A percentile compares a stretch with the other conserved stretches of the same genome.
Evolutionary conservation across 2,888 invertebrate species (phyloP).

Genomic region (Halictus ligatus): DNA sequence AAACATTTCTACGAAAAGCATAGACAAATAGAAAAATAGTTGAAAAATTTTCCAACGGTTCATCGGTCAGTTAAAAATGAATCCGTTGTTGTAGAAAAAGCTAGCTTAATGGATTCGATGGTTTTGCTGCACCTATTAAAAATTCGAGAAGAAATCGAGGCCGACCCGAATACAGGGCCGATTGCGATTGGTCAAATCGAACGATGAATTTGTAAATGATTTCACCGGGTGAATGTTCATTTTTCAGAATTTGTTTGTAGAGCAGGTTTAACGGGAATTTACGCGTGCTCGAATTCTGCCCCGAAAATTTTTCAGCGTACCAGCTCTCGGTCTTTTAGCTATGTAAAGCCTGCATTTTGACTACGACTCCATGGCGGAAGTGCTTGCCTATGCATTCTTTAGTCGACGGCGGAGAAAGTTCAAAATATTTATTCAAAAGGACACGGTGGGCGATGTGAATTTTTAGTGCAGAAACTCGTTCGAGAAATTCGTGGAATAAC

Average conservation of each 20-base stretch:
- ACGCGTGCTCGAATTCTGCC: neutral
- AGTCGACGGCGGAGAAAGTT: neutral
- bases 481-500: neutral
- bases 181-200: neutral
- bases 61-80: neutral
- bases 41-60: neutral
- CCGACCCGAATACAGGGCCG: neutral
- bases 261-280: neutral
- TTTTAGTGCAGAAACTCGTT: neutral
- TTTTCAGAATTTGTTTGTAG: neutral
- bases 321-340: neutral
- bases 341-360: constrained; percentile 2
- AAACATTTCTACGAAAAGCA: too few relatives aligned
- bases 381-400: constrained; percentile 7
- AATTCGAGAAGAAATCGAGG: neutral
- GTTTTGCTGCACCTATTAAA: neutral
- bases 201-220: neutral
- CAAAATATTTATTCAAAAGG: neutral
- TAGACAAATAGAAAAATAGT: neutral
- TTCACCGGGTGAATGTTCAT: neutral
- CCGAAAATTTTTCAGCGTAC: neutral
- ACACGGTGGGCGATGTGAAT: neutral
- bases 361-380: neutral
- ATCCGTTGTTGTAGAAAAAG: neutral
- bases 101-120: neutral